A percentile compares a stretch with the other conserved stretches of the same genome.
phyloP scores from a whole-genome alignment of 2,797 vertebrate species.

The Pelodytes ibericus region DNA sequence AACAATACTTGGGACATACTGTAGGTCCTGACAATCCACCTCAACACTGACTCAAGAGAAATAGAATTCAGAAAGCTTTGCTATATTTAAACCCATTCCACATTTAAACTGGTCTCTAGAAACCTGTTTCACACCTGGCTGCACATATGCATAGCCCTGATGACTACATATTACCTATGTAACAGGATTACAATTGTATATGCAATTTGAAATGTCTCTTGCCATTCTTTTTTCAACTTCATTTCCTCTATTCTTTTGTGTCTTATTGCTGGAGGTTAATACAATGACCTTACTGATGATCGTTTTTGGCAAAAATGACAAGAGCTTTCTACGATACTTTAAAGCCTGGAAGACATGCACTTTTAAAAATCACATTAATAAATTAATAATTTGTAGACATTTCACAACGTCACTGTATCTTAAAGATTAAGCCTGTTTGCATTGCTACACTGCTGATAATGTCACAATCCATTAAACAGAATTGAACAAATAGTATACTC shows the following conservation, averaged over 20 bases:
- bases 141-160: background rate
- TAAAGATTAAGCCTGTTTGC: conserved; percentile 45
- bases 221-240: background rate
- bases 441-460: conserved; percentile 36
- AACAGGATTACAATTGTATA: background rate
- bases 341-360: conserved; percentile 5
- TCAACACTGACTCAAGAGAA: background rate
- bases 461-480: conserved; percentile 52
- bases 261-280: background rate
- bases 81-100: background rate
- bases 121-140: background rate
- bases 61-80: background rate
- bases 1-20: background rate
- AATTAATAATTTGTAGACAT: background rate
- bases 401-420: conserved; percentile 35
- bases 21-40: background rate
- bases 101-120: background rate
- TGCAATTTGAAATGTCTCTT: background rate
- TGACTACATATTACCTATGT: background rate
- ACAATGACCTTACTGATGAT: background rate
- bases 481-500: conserved; percentile 49
- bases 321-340: too few relatives aligned
- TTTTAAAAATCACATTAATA: background rate
- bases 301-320: background rate
- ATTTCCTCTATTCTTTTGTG: background rate